Evolutionary conservation across 2,797 vertebrate species (phyloP).

Genomic region (Poeciliopsis gracilis): DNA sequence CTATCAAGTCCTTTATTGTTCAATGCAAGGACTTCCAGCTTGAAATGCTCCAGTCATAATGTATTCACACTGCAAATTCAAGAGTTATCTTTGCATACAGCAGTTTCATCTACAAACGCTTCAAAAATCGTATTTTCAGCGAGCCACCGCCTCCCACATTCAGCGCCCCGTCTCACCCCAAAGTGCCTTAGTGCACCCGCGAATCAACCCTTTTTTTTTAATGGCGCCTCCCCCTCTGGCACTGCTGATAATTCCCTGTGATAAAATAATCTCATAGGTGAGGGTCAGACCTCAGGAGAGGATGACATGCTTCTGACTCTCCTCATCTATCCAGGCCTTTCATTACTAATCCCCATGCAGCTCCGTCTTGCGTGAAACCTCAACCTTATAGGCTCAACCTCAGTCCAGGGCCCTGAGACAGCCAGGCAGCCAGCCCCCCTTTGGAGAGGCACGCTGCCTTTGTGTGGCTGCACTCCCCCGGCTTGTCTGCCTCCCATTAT

Average conservation of each 20-base stretch:
- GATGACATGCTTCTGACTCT: slow-evolving; percentile 76
- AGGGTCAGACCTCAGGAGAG: slow-evolving; percentile 69
- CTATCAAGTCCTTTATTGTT: neutral
- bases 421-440: slow-evolving; percentile 72
- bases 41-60: slow-evolving; percentile 28
- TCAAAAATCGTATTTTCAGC: neutral
- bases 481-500: slow-evolving; percentile 80
- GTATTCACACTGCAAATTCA: slow-evolving; percentile 42
- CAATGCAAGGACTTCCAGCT: neutral
- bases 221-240: slow-evolving; percentile 28
- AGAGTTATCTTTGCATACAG: slow-evolving; percentile 50
- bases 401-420: slow-evolving; percentile 66
- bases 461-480: slow-evolving; percentile 72
- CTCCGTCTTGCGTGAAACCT: slow-evolving; percentile 68
- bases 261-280: slow-evolving; percentile 69
- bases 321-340: slow-evolving; percentile 78
- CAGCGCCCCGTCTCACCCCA: slow-evolving; percentile 43
- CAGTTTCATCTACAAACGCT: slow-evolving; percentile 3
- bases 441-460: slow-evolving; percentile 67
- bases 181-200: slow-evolving; percentile 33
- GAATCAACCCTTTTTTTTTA: slow-evolving; percentile 31
- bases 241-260: slow-evolving; percentile 45
- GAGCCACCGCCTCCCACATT: slow-evolving; percentile 53
- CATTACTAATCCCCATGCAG: slow-evolving; percentile 71
- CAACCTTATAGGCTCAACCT: slow-evolving; percentile 67